Evolutionary conservation across 2,113 vertebrate species (phyloP).

Genomic region (Cephalophus harveyi): DNA sequence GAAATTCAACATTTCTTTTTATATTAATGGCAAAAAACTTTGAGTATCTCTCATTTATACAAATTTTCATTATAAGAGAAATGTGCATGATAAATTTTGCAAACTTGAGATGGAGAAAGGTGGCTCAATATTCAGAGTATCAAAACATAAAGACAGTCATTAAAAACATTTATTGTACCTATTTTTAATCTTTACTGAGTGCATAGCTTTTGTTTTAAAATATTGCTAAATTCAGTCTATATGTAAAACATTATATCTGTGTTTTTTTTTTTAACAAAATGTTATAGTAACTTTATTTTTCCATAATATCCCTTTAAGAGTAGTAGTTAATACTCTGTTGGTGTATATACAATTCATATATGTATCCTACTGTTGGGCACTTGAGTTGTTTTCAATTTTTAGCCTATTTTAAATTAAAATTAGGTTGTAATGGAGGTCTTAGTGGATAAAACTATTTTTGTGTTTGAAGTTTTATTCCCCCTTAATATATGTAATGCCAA

Average conservation of each 20-base stretch:
- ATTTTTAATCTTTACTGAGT: neutral
- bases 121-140: neutral
- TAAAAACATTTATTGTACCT: neutral
- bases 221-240: neutral
- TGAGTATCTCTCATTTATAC: neutral
- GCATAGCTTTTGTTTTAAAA: neutral
- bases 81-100: neutral
- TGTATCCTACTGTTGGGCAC: neutral
- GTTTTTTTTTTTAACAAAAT: neutral
- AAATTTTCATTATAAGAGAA: neutral
- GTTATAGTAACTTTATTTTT: neutral
- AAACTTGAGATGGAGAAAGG: neutral
- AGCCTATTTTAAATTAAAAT: neutral
- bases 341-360: neutral
- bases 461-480: neutral
- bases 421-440: neutral
- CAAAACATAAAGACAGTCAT: neutral
- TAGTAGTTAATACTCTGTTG: neutral
- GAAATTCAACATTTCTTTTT: neutral
- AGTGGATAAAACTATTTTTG: neutral
- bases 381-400: conserved; percentile 5
- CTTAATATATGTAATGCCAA: neutral
- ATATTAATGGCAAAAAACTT: neutral
- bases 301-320: neutral
- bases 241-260: neutral